Base-by-base conservation (phyloP, 1,140 invertebrate species). In the Medauroidea extradentata region DNA sequence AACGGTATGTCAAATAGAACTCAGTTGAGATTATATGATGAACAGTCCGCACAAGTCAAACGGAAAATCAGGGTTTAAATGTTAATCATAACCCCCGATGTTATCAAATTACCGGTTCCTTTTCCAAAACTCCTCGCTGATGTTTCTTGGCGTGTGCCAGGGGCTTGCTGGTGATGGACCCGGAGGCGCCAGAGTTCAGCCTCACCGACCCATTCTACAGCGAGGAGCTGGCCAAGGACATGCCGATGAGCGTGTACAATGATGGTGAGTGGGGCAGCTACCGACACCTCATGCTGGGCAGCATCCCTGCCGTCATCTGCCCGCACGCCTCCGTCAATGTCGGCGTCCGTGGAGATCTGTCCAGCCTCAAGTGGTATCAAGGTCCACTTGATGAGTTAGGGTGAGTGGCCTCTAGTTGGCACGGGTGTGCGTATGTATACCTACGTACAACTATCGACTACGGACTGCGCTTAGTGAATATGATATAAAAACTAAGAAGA, bases 291-390 rank as follows among this genome's bases (percentile, higher is more conserved):
- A 69, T 79, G 11, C 62, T 88, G 0, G 70, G 75, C 18, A 72
- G 75, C 18, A 41, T 74, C 4, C 61, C 73, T 39, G 74, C 74
- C 3, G 71, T 79, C 9, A 70, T 67, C 34, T 76, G 76, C 0
- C 69, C 79, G 51, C 88, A 96, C 75, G 87, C 85, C 0, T 94
- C 83, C 70, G 84, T 88, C 0, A 92, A 95, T 73, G 84, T 89
- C 0, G 63, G 82, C 1, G 85, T 86, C 7, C 81, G 87, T 63
- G 93, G 94, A 50, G 94, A 98, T 72, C 75, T 98, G 18, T 89
- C 87, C 0, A 89, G 89, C 34, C 70, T 98, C 1, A 82, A 75
- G 13, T 98, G 95, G 95, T 75, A 95, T 1, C 77, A 89, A 73
- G 87, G 83, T 53, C 78, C 80, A 55, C 52, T 81, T 51, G 57